phyloP scores from a whole-genome alignment of 1,140 invertebrate genomes.

The Pseudobourletiella spinata region DNA sequence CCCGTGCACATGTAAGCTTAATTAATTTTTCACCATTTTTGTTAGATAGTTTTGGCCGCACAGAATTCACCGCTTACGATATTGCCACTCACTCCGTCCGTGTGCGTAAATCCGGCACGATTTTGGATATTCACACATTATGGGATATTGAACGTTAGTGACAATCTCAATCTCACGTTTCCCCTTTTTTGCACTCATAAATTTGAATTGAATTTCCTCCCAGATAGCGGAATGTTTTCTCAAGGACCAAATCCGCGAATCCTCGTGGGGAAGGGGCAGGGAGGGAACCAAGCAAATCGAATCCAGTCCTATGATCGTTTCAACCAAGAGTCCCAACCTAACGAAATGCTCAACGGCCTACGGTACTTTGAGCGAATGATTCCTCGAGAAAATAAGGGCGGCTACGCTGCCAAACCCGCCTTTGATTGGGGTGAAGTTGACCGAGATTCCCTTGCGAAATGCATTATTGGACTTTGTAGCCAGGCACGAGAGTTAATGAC shows the following conservation, averaged over 20 bases:
- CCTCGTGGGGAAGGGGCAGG: slow-evolving; percentile 2
- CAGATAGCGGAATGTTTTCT: slow-evolving; percentile 25
- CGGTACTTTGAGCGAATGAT: slow-evolving; percentile 47
- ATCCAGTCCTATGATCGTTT: slow-evolving; percentile 37
- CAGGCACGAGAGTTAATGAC: slow-evolving; percentile 38
- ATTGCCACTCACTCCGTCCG: slow-evolving; percentile 49
- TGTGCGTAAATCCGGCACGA: slow-evolving; percentile 45
- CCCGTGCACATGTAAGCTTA: neutral
- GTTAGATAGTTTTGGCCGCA: neutral
- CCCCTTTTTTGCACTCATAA: too few relatives aligned
- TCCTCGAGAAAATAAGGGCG: slow-evolving; percentile 36
- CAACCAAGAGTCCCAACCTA: slow-evolving; percentile 39
- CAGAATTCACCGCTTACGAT: slow-evolving; percentile 40
- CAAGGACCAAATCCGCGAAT: neutral
- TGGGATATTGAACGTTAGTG: slow-evolving; percentile 43
- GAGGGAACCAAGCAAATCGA: slow-evolving; percentile 15
- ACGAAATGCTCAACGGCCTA: slow-evolving; percentile 49
- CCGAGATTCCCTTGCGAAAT: slow-evolving; percentile 17
- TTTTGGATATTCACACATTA: slow-evolving; percentile 46
- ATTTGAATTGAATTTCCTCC: neutral
- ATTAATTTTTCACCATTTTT: too few relatives aligned
- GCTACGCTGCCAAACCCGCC: slow-evolving; percentile 28
- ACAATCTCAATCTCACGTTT: too few relatives aligned
- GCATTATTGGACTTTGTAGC: slow-evolving; percentile 37
- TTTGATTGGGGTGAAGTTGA: slow-evolving; percentile 49